These are phyloP conservation scores for Cordilura impudica DNA, from an alignment of 2,888 invertebrate species.

Conservation along the genomic window DNA sequence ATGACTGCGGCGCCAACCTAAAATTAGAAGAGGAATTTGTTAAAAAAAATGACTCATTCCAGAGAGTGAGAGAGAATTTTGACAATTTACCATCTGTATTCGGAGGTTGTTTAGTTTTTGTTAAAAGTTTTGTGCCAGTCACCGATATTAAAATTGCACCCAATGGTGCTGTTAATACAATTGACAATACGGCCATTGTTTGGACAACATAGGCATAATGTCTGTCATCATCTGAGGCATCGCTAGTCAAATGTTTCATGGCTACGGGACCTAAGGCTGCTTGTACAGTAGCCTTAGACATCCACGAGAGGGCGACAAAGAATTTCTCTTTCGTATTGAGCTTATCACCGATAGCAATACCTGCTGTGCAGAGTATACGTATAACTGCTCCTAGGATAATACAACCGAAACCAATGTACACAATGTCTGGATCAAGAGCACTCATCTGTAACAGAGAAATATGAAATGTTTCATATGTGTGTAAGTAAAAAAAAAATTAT, in stretches of 20 bases:
- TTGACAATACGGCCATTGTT: slow-evolving; percentile 88
- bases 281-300: slow-evolving; percentile 99
- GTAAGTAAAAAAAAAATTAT: too few relatives aligned
- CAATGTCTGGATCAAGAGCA: slow-evolving; percentile 84
- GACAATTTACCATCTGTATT: slow-evolving; percentile 80
- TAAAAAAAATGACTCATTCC: background rate
- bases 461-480: too few relatives aligned
- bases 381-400: slow-evolving; percentile 83
- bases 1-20: slow-evolving; percentile 88
- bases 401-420: slow-evolving; percentile 85
- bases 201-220: slow-evolving; percentile 85
- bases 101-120: slow-evolving; percentile 86
- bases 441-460: slow-evolving; percentile 78
- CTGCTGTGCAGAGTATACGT: slow-evolving; percentile 83
- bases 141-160: slow-evolving; percentile 90
- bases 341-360: slow-evolving; percentile 86
- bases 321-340: slow-evolving; percentile 93
- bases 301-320: slow-evolving; percentile 94
- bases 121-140: slow-evolving; percentile 87
- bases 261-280: slow-evolving; percentile 90
- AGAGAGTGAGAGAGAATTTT: background rate
- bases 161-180: slow-evolving; percentile 89
- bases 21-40: slow-evolving; percentile 23
- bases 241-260: slow-evolving; percentile 81
- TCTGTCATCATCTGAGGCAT: slow-evolving; percentile 79